These are phyloP conservation scores for Cartodere bifasciata DNA, from an alignment of 2,888 invertebrate species.

Conservation along the genomic window DNA sequence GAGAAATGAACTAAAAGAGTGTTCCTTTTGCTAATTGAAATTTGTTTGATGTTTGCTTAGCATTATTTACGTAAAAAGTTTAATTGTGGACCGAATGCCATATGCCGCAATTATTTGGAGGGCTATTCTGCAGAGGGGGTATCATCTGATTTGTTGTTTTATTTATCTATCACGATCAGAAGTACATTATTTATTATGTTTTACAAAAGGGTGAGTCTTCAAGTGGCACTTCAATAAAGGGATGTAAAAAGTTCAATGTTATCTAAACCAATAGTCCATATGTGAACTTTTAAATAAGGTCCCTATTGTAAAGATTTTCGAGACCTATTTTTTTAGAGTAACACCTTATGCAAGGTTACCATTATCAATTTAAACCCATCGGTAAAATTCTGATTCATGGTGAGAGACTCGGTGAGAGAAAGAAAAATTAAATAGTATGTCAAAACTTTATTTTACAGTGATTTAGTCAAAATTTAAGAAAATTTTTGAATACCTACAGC, in stretches of 20 bases:
- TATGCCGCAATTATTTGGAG: constrained; percentile 1
- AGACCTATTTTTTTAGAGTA: too few relatives aligned
- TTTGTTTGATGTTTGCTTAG: too few relatives aligned
- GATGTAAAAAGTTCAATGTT: too few relatives aligned
- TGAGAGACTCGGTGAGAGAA: neutral
- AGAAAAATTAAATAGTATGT: constrained; percentile 7
- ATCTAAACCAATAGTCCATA: too few relatives aligned
- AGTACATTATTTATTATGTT: constrained; percentile 18
- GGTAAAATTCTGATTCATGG: too few relatives aligned
- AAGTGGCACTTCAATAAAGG: constrained; percentile 16
- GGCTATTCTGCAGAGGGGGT: neutral
- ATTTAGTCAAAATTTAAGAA: constrained; percentile 18
- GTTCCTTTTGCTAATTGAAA: too few relatives aligned
- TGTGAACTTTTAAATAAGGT: too few relatives aligned
- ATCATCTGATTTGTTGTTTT: constrained; percentile 18
- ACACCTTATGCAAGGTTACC: too few relatives aligned
- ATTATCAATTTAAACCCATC: too few relatives aligned
- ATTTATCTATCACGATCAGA: constrained; percentile 21
- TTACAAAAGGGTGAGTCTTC: constrained; percentile 17
- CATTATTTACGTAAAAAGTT: too few relatives aligned
- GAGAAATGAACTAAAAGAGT: too few relatives aligned
- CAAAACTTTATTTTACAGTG: constrained; percentile 17
- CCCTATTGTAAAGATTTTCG: too few relatives aligned
- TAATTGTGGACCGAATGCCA: neutral
- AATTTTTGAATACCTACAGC: constrained; percentile 15